A percentile compares a stretch with the other conserved stretches of the same genome.
Conservation (phyloP, 2,113 vertebrate species). For the Dipodomys ordii region DNA sequence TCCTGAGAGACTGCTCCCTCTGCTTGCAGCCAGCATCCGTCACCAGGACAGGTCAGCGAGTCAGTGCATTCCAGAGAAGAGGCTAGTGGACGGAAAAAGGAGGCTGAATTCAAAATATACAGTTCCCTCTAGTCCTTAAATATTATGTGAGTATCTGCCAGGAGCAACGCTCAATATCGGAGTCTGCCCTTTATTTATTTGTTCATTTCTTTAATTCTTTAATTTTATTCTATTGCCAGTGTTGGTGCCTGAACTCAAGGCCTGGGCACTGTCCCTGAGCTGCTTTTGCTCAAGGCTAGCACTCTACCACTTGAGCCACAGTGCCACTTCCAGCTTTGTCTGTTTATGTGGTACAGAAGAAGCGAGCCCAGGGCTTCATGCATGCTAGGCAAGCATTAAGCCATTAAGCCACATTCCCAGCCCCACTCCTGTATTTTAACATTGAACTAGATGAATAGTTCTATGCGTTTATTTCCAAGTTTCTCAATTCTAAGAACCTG, state of each 20-base stretch:
- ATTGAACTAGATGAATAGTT: not conserved
- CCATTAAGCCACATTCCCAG: too few relatives aligned
- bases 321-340: too few relatives aligned
- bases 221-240: too few relatives aligned
- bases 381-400: too few relatives aligned
- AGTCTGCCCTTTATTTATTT: not conserved
- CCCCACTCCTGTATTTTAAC: too few relatives aligned
- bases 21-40: not conserved
- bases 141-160: not conserved
- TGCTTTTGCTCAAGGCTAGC: too few relatives aligned
- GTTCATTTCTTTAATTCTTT: too few relatives aligned
- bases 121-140: not conserved
- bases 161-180: not conserved
- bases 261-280: too few relatives aligned
- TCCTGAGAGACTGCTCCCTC: conserved; percentile 43
- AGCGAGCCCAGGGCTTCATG: too few relatives aligned
- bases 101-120: not conserved
- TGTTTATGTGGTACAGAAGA: too few relatives aligned
- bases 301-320: too few relatives aligned
- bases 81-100: not conserved
- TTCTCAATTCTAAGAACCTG: not conserved
- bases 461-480: not conserved
- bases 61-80: not conserved
- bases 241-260: too few relatives aligned
- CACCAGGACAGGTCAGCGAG: not conserved